Evolutionary conservation across 2,888 invertebrate genomes (phyloP), one percentile per base, ranked within the genome.

Genomic region (Cecidostiba fungosa): DNA sequence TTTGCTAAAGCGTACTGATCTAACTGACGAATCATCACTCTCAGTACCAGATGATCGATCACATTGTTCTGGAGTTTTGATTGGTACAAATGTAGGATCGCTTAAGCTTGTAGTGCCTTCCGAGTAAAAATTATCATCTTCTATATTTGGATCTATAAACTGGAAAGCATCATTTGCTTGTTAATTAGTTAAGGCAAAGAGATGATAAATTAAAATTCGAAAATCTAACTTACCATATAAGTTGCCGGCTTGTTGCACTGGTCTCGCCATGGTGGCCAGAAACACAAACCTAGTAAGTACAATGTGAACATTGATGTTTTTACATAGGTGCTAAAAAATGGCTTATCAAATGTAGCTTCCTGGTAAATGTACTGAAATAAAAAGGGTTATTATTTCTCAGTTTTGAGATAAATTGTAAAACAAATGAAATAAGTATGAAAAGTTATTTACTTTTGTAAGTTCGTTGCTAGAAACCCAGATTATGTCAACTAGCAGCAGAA

Each of bases 381-480:
- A 54, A 26, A 69, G 8, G 83, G 36, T 54, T 16, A 32, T 69
- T 23, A 47, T 86, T 43, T 59, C 4, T 69, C 50, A 77, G 39
- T 85, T 23, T 77, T 85, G 10, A 23, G 2, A 76, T 12, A 62
- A 50, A 66, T 23, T 70, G 43, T 54, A 39, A 36, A 50, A 74
- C 54, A 74, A 47, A 54, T 70, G 5, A 8, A 70, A 70, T 32
- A 66, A 39, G 16, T 32, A 32, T 29, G n/a, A 16, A 73, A n/a
- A 29, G 19, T 19, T 19, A 72, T 47, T 94, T 94, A 99, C 99
- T 96, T 98, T 97, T 86, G 98, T 98, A 87, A 99, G 94, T 94
- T 99, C 98, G 62, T 98, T 97, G 77, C 98, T 99, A 81, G 97
- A 96, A 81, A 99, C 99, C 99, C 99, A 99, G 91, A 99, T 96